phyloP scores from a whole-genome alignment of 2,797 vertebrate genomes.

The Sarcoramphus papa region DNA sequence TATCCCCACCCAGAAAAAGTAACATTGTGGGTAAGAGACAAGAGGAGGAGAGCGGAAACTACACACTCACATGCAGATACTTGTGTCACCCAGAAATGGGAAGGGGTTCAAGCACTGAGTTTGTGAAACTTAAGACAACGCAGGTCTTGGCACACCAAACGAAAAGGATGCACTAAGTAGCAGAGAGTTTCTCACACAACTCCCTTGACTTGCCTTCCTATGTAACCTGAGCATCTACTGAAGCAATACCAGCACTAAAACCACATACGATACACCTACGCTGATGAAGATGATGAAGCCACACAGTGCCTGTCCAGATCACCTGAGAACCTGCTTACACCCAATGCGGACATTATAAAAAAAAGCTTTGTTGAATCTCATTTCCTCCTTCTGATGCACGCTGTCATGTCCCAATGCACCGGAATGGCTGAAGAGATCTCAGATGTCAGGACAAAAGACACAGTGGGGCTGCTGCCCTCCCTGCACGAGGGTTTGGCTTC shows the following conservation, averaged over 20 bases:
- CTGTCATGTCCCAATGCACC: fast-evolving
- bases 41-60: background rate
- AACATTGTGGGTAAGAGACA: background rate
- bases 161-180: background rate
- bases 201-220: background rate
- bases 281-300: background rate
- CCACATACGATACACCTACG: fast-evolving
- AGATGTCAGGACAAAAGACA: background rate
- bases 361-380: background rate
- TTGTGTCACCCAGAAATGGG: background rate
- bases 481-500: background rate
- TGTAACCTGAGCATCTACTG: background rate
- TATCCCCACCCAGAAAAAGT: background rate
- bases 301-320: background rate
- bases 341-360: background rate
- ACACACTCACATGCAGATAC: background rate
- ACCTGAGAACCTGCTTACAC: background rate
- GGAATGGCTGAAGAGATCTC: background rate
- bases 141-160: too few species aligned
- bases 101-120: background rate
- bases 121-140: background rate
- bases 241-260: background rate
- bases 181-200: background rate
- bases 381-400: background rate
- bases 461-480: background rate